Percentiles rank a stretch among this genome's conserved stretches.
Evolutionary conservation across 2,888 invertebrate species (phyloP).

Genomic region (Agonum fuliginosum): DNA sequence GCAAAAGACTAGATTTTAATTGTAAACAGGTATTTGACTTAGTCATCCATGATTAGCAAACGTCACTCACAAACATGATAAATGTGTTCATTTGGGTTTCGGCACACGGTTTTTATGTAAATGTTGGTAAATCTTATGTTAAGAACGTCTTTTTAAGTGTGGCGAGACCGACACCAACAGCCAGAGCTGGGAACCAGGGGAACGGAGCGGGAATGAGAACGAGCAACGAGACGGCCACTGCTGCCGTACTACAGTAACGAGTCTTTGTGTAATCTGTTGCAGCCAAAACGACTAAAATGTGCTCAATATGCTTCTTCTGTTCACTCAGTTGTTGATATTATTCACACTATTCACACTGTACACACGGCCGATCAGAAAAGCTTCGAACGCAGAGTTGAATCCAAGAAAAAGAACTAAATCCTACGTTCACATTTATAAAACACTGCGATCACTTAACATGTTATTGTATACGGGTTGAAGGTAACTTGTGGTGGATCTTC

Average conservation of each 20-base stretch:
- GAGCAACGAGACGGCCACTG: constrained; percentile 37
- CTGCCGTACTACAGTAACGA: constrained; percentile 29
- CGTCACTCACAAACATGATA: constrained; percentile 35
- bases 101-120: not conserved
- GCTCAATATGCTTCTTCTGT: constrained; percentile 1
- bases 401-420: constrained; percentile 44
- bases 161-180: constrained; percentile 16
- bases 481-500: constrained; percentile 32
- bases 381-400: not conserved
- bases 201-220: constrained; percentile 45
- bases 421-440: constrained; percentile 34
- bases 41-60: constrained; percentile 47
- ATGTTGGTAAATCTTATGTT: constrained; percentile 25
- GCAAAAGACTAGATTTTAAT: constrained; percentile 32
- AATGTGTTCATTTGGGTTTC: constrained; percentile 24
- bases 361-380: constrained; percentile 7
- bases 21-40: constrained; percentile 44
- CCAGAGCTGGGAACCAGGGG: constrained; percentile 35
- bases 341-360: constrained; percentile 23
- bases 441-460: constrained; percentile 38
- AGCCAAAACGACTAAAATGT: constrained; percentile 39
- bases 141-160: constrained; percentile 30
- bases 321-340: constrained; percentile 22
- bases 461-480: constrained; percentile 28
- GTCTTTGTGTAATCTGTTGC: constrained; percentile 46